phyloP scores from a whole-genome alignment of 2,888 invertebrate species.

The Lysandra coridon region DNA sequence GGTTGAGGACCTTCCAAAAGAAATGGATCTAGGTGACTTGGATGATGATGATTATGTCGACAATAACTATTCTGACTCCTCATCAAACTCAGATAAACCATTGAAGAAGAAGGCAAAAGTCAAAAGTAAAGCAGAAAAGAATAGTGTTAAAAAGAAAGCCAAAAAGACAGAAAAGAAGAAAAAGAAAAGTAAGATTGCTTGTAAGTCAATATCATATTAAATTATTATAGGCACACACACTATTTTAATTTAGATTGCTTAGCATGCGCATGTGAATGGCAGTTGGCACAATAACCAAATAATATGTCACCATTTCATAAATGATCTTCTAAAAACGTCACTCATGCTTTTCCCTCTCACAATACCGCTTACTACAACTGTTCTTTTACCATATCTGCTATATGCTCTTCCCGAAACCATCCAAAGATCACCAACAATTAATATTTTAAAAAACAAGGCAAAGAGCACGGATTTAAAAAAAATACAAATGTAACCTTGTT shows the following conservation, averaged over 20 bases:
- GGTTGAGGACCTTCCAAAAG: slow-evolving; percentile 38
- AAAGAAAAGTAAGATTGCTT: slow-evolving; percentile 45
- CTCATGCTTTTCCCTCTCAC: too few species aligned
- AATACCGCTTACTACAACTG: too few species aligned
- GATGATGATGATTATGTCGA: slow-evolving; percentile 45
- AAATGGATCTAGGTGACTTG: slow-evolving; percentile 39
- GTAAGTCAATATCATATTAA: background rate
- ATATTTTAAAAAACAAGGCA: too few species aligned
- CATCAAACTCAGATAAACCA: slow-evolving; percentile 67
- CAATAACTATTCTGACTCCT: slow-evolving; percentile 55
- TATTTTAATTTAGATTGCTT: background rate
- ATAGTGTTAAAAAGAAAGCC: slow-evolving; percentile 51
- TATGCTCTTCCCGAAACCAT: too few species aligned
- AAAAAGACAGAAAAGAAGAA: slow-evolving; percentile 42
- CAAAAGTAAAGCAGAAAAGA: slow-evolving; percentile 44
- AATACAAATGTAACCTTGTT: too few species aligned
- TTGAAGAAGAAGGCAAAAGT: slow-evolving; percentile 55
- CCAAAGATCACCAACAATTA: too few species aligned
- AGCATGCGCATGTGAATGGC: too few species aligned
- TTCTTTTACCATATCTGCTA: too few species aligned
- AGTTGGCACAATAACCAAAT: too few species aligned
- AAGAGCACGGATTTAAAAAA: too few species aligned
- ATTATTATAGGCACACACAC: background rate
- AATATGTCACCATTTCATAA: too few species aligned
- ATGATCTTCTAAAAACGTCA: too few species aligned